Base-by-base conservation (phyloP, 2,113 vertebrate species). In the Hydropotes inermis region DNA sequence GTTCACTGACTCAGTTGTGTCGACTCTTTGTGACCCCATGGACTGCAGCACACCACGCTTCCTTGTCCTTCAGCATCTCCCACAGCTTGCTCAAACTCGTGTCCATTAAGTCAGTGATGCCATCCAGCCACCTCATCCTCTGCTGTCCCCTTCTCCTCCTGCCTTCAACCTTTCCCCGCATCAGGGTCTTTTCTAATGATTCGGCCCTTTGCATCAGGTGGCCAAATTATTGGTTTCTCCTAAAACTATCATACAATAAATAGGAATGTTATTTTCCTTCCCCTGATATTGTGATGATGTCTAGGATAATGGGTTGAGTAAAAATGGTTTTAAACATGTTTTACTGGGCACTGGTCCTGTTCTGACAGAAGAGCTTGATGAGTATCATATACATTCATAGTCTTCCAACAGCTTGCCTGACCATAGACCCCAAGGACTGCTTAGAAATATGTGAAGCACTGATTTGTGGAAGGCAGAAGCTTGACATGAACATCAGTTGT, bases 361-460 rank as follows among this genome's bases (percentile, higher is more conserved):
- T 74, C 67, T 33, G n/a, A 81, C 45, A 90, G 58, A 33, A 33
- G 14, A 87, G 25, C 60, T 74, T 61, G 8, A 17, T 89, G 82
- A 96, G 61, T 16, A 74, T 84, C 16, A 33, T 28, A 86, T 33
- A 28, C 6, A 27, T 74, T 39, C 23, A 87, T 70, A 89, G 19
- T 78, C 88, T 86, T 9, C 0, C 43, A 94, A 28, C 3, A 23
- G 30, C 36, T 92, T 91, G 43, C 57, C 76, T 89, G 45, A 58
- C 91, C 67, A 27, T 61, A 82, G 90, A 6, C 79, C 13, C 23
- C 52, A 43, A 95, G 39, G 88, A 95, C 52, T 91, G 76, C 61
- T 76, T 94, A 97, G 88, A 98, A 91, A 93, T 89, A 94, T 60
- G 33, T 96, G 92, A 85, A 96, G 10, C 36, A 10, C 12, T 61